phyloP scores from a whole-genome alignment of 2,113 vertebrate genomes.

The Percina caprodes region DNA sequence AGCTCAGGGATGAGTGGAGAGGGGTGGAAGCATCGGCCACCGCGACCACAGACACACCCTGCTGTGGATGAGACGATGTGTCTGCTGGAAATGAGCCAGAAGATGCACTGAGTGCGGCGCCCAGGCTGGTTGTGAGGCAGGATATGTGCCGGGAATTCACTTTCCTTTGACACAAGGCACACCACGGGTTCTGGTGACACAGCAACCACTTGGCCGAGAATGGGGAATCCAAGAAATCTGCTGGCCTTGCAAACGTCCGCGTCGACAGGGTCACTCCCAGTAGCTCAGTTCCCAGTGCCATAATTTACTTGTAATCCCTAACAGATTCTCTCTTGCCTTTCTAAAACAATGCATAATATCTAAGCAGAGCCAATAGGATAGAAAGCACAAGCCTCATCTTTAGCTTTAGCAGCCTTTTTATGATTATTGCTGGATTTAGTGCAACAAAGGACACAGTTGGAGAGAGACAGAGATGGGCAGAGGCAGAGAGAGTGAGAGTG shows the following conservation, averaged over 20 bases:
- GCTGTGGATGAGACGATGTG: conserved; percentile 41
- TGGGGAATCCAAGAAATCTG: conserved; percentile 68
- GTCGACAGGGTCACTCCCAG: conserved; percentile 60
- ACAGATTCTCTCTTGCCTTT: conserved; percentile 30
- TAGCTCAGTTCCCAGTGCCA: conserved; percentile 59
- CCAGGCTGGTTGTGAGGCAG: conserved; percentile 38
- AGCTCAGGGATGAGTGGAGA: background rate
- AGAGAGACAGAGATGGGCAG: background rate
- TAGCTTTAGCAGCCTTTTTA: conserved; percentile 25
- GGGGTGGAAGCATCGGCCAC: background rate
- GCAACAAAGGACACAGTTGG: conserved; percentile 11
- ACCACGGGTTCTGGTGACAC: conserved; percentile 42
- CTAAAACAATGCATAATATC: conserved; percentile 44
- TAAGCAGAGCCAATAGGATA: conserved; percentile 23
- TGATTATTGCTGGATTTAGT: conserved; percentile 43
- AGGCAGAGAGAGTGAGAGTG: background rate
- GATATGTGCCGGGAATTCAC: conserved; percentile 52
- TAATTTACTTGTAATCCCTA: conserved; percentile 64
- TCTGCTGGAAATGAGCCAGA: conserved; percentile 64
- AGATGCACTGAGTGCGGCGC: conserved; percentile 23
- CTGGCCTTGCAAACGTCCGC: conserved; percentile 60
- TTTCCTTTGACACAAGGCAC: conserved; percentile 56
- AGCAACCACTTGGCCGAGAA: conserved; percentile 61
- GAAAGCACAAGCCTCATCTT: conserved; percentile 15
- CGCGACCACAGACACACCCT: conserved; percentile 26